Evolutionary conservation across 2,797 vertebrate genomes (phyloP), one percentile per base, ranked within the genome.

Genomic region (Vireo griseus): DNA sequence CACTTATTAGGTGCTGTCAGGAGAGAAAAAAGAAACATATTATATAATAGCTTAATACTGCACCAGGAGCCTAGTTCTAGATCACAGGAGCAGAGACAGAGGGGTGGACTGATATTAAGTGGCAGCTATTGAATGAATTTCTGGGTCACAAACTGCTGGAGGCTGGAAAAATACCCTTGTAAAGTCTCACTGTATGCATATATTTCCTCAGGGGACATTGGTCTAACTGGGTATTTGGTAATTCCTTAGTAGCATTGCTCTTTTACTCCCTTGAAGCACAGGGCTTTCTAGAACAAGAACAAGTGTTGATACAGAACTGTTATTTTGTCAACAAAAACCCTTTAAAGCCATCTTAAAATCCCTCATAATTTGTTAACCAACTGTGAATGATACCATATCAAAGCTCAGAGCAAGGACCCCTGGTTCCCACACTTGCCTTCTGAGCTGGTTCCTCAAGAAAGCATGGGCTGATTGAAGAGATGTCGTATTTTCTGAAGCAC

Each of bases 1-100:
- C 99, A 99, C 59, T 98, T 99, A 96, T 99, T 99, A 58, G 98
- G 98, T 3, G 98, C 99, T 99, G 55, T 21, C 75, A 85, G 51
- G 66, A 87, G 81, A 94, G 62, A 76, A 77, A 84, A 68, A 65
- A 29, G 42, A 76, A 48, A 33, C 6, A 8, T 37, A 37, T 93
- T 80, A 50, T 13, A 29, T 47, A 58, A 31, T 13, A 47, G 14
- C 29, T 74, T 89, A 48, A 31, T 67, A 67, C 80, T 12, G 4
- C 18, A 79, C 18, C 51, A 77, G 31, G 5, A 92, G 11, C 35
- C 22, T 71, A 25, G 52, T 31, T 80, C 78, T 73, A 72, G 66
- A 88, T 62, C 62, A 62, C 57, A 58, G 54, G 31, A 75, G 21
- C 26, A 83, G 89, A 93, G 79, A 90, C 6, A 73, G 76, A 73